These are phyloP conservation scores for Empis livida DNA, from an alignment of 2,888 invertebrate species.

Conservation along the genomic window DNA sequence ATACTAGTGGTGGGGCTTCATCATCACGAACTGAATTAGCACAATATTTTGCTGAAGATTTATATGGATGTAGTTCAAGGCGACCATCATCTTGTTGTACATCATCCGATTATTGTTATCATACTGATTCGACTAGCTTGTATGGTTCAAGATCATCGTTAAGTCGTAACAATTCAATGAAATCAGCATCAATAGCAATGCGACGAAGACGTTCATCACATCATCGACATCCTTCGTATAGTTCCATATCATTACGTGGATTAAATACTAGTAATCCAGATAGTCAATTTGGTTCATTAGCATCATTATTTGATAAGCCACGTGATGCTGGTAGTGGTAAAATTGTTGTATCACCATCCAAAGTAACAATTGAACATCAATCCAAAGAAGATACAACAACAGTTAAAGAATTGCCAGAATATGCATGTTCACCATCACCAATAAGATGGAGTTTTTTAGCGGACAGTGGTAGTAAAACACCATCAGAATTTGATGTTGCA, in stretches of 20 bases:
- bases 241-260: constrained; percentile 31
- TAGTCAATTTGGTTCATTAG: constrained; percentile 29
- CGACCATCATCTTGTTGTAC: constrained; percentile 34
- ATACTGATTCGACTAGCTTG: constrained; percentile 34
- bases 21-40: constrained; percentile 32
- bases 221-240: constrained; percentile 30
- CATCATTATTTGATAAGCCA: constrained; percentile 32
- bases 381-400: constrained; percentile 28
- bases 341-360: constrained; percentile 22
- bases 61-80: constrained; percentile 27
- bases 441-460: constrained; percentile 36
- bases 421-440: constrained; percentile 35
- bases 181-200: constrained; percentile 29
- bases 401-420: constrained; percentile 28
- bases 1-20: constrained; percentile 9
- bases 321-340: constrained; percentile 20
- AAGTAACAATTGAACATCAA: constrained; percentile 29
- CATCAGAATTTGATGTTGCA: constrained; percentile 24
- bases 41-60: constrained; percentile 33
- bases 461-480: constrained; percentile 25
- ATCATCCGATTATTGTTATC: constrained; percentile 35
- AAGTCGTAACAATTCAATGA: constrained; percentile 34
- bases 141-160: constrained; percentile 33
- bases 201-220: constrained; percentile 20
- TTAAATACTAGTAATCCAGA: constrained; percentile 30